Percentiles rank a stretch among this genome's conserved stretches.
Evolutionary conservation across 1,140 invertebrate species (phyloP).

Genomic region (Zaprionus nigranus): DNA sequence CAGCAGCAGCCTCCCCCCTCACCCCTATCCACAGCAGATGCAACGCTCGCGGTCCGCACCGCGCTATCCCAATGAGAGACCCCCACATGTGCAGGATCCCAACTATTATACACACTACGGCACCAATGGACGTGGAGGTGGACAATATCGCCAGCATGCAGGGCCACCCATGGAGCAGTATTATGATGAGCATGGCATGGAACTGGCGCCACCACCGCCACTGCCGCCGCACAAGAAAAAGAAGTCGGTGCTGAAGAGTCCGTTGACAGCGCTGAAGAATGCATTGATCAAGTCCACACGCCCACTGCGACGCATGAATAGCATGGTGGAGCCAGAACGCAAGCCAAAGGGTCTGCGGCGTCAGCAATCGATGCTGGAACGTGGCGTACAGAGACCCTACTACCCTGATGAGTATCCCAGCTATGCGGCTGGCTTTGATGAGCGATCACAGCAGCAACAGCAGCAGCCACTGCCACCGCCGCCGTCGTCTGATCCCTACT

Average conservation of each 20-base stretch:
- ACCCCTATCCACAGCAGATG: conserved; percentile 57
- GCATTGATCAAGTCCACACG: conserved; percentile 78
- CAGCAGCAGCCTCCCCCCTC: conserved; percentile 20
- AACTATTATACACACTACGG: conserved; percentile 71
- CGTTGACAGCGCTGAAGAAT: conserved; percentile 78
- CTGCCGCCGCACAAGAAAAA: conserved; percentile 78
- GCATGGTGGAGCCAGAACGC: conserved; percentile 80
- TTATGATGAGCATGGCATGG: conserved; percentile 69
- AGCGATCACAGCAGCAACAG: conserved; percentile 48
- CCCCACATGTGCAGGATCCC: conserved; percentile 64
- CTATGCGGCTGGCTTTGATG: conserved; percentile 71
- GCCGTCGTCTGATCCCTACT: conserved; percentile 60
- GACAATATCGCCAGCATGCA: conserved; percentile 15
- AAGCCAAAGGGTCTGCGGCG: conserved; percentile 73
- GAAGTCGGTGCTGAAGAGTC: conserved; percentile 80
- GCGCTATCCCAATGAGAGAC: conserved; percentile 72
- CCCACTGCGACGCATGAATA: conserved; percentile 78
- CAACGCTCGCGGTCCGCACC: conserved; percentile 70
- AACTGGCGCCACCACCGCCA: conserved; percentile 57
- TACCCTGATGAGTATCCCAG: conserved; percentile 82
- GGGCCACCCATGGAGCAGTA: conserved; percentile 57
- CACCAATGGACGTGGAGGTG: conserved; percentile 23
- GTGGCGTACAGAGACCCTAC: conserved; percentile 72
- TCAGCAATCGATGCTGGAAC: conserved; percentile 83
- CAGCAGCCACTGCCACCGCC: conserved; percentile 29